Base-by-base conservation (phyloP, 2,888 invertebrate species). In the Trissolcus japonicus region DNA sequence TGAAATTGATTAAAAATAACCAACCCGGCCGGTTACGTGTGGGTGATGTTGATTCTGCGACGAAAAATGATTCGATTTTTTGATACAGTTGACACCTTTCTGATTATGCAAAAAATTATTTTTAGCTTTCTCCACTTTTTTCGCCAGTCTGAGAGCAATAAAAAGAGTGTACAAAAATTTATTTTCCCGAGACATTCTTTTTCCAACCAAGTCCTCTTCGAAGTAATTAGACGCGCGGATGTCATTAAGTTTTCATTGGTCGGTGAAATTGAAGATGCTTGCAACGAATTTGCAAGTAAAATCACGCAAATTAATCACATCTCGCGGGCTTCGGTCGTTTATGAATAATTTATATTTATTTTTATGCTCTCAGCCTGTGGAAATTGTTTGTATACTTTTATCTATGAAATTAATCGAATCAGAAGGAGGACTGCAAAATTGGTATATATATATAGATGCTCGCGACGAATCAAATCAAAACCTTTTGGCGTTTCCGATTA, bases 341-440 rank as follows among this genome's bases (percentile, higher is more conserved):
- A 76, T 76, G 71, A 76, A 77, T 73, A 77, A 77, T 77, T 77
- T 77, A 72, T 68, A 66, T 68, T 68, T 68, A 73, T 77, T 77
- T 68, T 77, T 68, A 54, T 68, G 54, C 59, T 72, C 40, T 48
- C 54, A 55, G 48, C 2, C 57, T 56, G 66, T n/a, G 35, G 35
- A 71, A 69, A 76, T 76, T 71, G 61, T 76, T 76, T 65, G 69
- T 75, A 56, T 53, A 76, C 14, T 71, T 71, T 76, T 76, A 66
- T 66, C 69, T 46, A 61, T 60, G 53, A 69, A 57, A 65, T 69
- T 69, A 75, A 75, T 75, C 63, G 54, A 68, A 75, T 68, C 68
- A 35, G 57, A 56, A 16, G 29, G 46, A 41, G 59, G 55, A 69
- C 46, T 11, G 60, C 59, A 17, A 53, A 54, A 51, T 53, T 57